Evolutionary conservation across 2,888 invertebrate species (phyloP), one percentile per base, ranked within the genome.

Genomic region (Diaperis boleti): DNA sequence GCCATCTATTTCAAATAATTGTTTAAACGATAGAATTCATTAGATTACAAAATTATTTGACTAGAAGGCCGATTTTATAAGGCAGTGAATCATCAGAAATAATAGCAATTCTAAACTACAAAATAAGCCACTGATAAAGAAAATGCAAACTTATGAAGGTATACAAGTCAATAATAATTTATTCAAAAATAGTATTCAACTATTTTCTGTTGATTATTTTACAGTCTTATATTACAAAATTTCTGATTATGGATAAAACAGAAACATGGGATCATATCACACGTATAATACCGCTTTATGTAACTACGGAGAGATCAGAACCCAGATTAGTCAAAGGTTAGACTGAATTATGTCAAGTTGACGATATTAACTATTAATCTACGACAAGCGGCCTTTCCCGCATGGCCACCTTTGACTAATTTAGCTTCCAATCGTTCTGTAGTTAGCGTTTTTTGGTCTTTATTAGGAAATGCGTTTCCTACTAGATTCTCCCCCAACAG

Each of bases 401-500:
- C n/a, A n/a, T n/a, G n/a, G n/a, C n/a, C n/a, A n/a, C n/a, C n/a
- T n/a, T n/a, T n/a, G n/a, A n/a, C n/a, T n/a, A n/a, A n/a, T n/a
- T n/a, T n/a, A n/a, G n/a, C n/a, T n/a, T n/a, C n/a, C n/a, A n/a
- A n/a, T n/a, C n/a, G n/a, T n/a, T n/a, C n/a, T n/a, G n/a, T n/a
- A 61, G 47, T 55, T 61, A 39, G 60, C 42, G 64, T 66, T 66
- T 79, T 79, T 59, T 77, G 74, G 66, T 81, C 79, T 78, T 84
- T 85, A 65, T 78, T 81, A 71, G 29, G 84, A 83, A 15, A 85
- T 76, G 54, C 85, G 79, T 64, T 84, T 85, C 55, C 85, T 73
- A 49, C 75, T 76, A 29, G 74, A 67, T 56, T 72, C 72, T 3
- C 69, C 67, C 11, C 72, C 72, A 10, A 82, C 74, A 2, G 84